A percentile compares a stretch with the other conserved stretches of the same genome.
These are phyloP conservation scores for Amphimedon queenslandica DNA, from an alignment of 37 sponge, comb jelly and placozoan species.

Conservation along the genomic window DNA sequence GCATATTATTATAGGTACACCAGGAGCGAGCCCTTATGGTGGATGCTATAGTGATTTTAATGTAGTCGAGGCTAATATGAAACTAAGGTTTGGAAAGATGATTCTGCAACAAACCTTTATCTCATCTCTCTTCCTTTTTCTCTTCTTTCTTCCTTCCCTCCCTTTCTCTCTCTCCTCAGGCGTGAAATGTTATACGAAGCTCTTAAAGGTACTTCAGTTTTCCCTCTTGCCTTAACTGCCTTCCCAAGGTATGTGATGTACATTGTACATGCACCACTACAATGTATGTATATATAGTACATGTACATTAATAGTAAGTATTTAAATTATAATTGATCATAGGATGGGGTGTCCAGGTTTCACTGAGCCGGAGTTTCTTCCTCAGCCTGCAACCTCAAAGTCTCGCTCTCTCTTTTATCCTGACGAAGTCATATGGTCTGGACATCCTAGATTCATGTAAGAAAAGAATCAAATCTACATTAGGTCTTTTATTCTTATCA, in stretches of 20 bases:
- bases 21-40: constrained; percentile 69
- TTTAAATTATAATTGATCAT: too few species aligned
- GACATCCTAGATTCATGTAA: constrained; percentile 85
- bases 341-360: constrained; percentile 87
- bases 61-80: constrained; percentile 85
- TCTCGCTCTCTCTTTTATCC: constrained; percentile 89
- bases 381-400: constrained; percentile 29
- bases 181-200: constrained; percentile 43
- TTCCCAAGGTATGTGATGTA: constrained; percentile 83
- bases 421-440: constrained; percentile 84
- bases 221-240: constrained; percentile 62
- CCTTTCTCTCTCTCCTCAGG: constrained; percentile 21
- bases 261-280: too few species aligned
- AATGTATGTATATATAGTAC: constrained; percentile 46
- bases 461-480: too few species aligned
- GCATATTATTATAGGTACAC: too few species aligned
- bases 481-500: too few species aligned
- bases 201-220: constrained; percentile 33
- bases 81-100: constrained; percentile 39
- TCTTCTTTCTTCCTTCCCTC: too few species aligned
- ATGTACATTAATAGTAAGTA: too few species aligned
- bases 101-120: too few species aligned
- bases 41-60: constrained; percentile 66
- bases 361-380: constrained; percentile 66
- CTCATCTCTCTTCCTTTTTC: too few species aligned